Conservation (phyloP, 2,888 invertebrate species). For the Pollenia griseotomentosa region DNA sequence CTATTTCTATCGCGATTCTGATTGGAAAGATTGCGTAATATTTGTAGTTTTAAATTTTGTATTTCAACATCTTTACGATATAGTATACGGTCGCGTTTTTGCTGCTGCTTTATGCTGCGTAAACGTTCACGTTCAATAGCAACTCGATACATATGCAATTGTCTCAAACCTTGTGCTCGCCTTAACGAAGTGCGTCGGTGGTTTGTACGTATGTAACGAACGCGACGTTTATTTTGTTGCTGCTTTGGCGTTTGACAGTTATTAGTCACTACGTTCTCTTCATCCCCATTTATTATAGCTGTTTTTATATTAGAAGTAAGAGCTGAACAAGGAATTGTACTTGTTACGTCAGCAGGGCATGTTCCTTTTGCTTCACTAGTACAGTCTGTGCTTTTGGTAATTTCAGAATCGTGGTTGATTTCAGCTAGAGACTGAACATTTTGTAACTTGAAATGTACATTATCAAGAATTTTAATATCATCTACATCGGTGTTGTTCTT, state of each 20-base stretch:
- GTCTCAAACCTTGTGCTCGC: constrained; percentile 58
- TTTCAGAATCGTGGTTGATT: not conserved
- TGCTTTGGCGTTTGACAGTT: constrained; percentile 2
- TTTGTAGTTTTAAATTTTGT: constrained; percentile 74
- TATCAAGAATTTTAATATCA: constrained; percentile 14
- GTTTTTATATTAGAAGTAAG: not conserved
- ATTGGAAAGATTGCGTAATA: constrained; percentile 70
- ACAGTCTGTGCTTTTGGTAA: not conserved
- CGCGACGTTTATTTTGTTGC: constrained; percentile 1
- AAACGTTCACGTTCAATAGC: constrained; percentile 73
- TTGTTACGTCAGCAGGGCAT: constrained; percentile 29
- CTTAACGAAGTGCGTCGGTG: constrained; percentile 36
- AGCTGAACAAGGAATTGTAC: constrained; percentile 28
- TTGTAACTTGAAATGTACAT: constrained; percentile 44
- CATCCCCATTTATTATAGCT: not conserved
- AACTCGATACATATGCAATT: constrained; percentile 71
- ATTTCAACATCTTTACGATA: constrained; percentile 73
- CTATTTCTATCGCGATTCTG: constrained; percentile 65
- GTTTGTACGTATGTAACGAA: not conserved
- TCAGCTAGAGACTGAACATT: constrained; percentile 44
- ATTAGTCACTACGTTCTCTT: not conserved
- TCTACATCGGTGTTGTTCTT: constrained; percentile 10
- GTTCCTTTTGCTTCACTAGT: not conserved
- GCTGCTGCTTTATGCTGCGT: constrained; percentile 66
- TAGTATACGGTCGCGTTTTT: constrained; percentile 72